Conservation (phyloP, 2,888 invertebrate genomes). For the Phyllotreta striolata region DNA sequence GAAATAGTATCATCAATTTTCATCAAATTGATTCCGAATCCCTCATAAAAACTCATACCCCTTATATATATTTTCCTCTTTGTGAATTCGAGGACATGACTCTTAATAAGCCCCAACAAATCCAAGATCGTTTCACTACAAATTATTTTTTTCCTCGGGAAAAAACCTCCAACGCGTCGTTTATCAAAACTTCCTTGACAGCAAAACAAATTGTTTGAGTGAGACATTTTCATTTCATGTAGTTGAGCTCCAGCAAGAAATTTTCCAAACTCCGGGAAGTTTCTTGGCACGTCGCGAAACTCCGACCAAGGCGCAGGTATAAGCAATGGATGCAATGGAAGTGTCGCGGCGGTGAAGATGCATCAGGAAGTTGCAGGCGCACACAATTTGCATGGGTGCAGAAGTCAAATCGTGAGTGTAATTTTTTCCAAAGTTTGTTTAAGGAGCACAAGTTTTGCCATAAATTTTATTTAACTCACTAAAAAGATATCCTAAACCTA, state of each 20-base stretch:
- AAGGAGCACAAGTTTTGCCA: no score
- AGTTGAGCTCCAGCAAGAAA: constrained; percentile 19
- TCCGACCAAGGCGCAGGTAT: neutral
- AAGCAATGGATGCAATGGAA: neutral
- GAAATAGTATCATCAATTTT: no score
- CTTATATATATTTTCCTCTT: constrained; percentile 1
- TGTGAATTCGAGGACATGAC: constrained; percentile 6
- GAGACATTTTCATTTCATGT: constrained; percentile 24
- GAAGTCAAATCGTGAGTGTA: no score
- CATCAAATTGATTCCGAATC: no score
- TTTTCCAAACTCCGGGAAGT: constrained; percentile 15
- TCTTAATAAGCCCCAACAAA: constrained; percentile 17
- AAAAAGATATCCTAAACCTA: no score
- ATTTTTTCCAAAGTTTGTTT: no score
- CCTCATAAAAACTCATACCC: no score
- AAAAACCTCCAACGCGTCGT: constrained; percentile 10
- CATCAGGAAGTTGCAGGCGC: neutral
- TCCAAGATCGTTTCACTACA: constrained; percentile 13
- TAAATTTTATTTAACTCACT: no score
- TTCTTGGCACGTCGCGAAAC: constrained; percentile 18
- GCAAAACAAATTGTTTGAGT: constrained; percentile 29
- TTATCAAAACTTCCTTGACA: constrained; percentile 25
- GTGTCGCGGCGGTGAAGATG: neutral
- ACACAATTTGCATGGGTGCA: no score
- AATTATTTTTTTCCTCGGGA: constrained; percentile 1